Evolutionary conservation across 2,113 vertebrate species (phyloP), one percentile per base, ranked within the genome.

Genomic region (Pterocles burchelli): DNA sequence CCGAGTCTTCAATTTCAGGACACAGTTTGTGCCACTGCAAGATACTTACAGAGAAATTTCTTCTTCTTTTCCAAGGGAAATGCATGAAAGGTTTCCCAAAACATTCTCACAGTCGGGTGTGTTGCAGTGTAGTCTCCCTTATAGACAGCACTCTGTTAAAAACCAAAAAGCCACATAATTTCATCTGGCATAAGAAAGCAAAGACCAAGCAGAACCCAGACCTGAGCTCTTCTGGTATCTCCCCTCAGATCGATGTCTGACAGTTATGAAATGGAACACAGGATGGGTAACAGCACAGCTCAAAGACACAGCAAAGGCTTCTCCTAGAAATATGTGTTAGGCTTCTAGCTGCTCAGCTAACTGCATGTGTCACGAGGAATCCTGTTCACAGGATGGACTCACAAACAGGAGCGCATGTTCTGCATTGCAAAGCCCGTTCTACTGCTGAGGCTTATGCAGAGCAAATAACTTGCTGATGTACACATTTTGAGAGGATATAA

Each of bases 41-140:
- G 62, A 84, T 63, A 97, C 99, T 99, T 98, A 99, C 99, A 97
- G 67, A 99, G 98, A 96, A 99, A 99, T 96, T 99, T 99, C 97
- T 99, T 99, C 97, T 99, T 99, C 95, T 99, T 99, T 92, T 99
- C 99, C 97, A 99, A 85, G 16, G 99, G 98, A 95, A 99, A 99
- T 76, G 99, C 99, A 62, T 99, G 99, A 97, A 99, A 99, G 52
- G 99, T 99, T 85, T 99, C 99, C 99, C 99, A 99, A 95, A 99
- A 99, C 93, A 99, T 98, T 91, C 98, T 98, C 93, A 99, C 98
- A 1, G 99, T 99, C 14, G 99, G 99, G 94, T 99, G 99, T 61
- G 98, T 97, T 7, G 98, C 98, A 15, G 98, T 98, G 91, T 99
- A 99, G 95, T 99, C 99, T 52, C 99, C 99, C 96, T 99, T 99